phyloP scores from a whole-genome alignment of 2,888 invertebrate genomes.

The Eueremaeus valkanovi region DNA sequence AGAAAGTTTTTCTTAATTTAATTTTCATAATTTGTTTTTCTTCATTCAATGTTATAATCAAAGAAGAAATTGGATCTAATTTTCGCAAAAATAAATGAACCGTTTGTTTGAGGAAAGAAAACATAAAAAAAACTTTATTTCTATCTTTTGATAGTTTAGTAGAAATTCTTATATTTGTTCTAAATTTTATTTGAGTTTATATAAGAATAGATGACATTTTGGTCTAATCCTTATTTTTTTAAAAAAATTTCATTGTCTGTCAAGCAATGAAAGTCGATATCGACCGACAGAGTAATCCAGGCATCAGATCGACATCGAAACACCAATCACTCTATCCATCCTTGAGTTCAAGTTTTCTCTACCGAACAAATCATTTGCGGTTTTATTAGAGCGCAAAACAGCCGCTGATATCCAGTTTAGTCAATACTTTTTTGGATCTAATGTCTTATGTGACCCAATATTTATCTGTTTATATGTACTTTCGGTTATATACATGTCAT shows the following conservation, averaged over 20 bases:
- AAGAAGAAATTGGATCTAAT: background rate
- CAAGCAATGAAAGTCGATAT: background rate
- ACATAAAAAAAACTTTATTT: background rate
- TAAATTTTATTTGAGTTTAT: background rate
- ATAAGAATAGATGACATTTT: background rate
- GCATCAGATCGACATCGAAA: background rate
- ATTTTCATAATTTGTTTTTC: background rate
- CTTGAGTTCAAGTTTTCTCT: background rate
- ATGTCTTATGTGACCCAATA: background rate
- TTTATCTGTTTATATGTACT: background rate
- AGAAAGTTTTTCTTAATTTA: background rate
- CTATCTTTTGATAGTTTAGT: too few species aligned
- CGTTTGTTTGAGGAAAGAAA: background rate
- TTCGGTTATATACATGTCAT: background rate
- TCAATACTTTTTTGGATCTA: background rate
- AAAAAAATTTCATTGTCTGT: background rate
- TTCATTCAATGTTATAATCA: background rate
- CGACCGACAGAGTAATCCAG: background rate
- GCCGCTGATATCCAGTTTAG: background rate
- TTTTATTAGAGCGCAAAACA: conserved; percentile 16
- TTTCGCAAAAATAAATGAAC: background rate
- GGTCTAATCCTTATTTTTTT: background rate
- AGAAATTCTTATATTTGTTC: too few species aligned
- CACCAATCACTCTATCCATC: conserved; percentile 4
- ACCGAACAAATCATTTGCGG: conserved; percentile 19